Conservation (phyloP, 30 jellyfish, hydroid and myxozoan genomes). For the Clytia hemisphaerica region DNA sequence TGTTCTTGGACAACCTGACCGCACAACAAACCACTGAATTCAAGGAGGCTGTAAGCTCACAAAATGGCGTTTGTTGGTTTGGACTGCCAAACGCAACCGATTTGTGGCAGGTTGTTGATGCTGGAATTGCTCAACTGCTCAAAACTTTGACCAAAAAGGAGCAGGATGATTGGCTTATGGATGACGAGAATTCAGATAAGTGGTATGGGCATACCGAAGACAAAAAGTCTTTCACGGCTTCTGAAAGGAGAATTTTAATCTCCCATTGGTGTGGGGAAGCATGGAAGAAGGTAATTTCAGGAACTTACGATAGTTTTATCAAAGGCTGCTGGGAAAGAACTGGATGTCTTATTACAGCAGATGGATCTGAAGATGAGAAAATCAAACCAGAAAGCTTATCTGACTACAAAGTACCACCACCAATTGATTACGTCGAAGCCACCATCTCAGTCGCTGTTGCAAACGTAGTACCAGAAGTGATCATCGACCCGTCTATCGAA, state of each 20-base stretch:
- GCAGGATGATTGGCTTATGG: conserved; percentile 47
- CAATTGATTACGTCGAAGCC: too few relatives aligned
- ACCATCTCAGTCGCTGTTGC: not conserved
- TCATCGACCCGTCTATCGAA: too few relatives aligned
- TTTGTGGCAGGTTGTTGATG: conserved; percentile 68
- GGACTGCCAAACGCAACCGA: conserved; percentile 54
- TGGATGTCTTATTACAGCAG: conserved; percentile 2
- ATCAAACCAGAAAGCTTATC: conserved; percentile 3
- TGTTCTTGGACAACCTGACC: conserved; percentile 53
- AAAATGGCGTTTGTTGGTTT: conserved; percentile 40
- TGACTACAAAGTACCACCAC: conserved; percentile 3
- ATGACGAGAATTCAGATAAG: conserved; percentile 31
- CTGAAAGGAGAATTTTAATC: conserved; percentile 17
- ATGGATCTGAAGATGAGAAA: too few relatives aligned
- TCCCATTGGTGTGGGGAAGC: conserved; percentile 12
- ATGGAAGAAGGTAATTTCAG: not conserved
- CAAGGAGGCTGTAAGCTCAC: conserved; percentile 51
- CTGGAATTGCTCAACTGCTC: conserved; percentile 57
- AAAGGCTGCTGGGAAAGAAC: conserved; percentile 5
- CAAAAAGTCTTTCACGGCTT: conserved; percentile 21
- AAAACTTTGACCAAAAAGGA: conserved; percentile 32
- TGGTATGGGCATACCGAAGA: conserved; percentile 64
- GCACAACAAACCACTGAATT: conserved; percentile 42
- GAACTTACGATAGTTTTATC: too few relatives aligned
- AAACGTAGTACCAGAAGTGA: not conserved